These are phyloP conservation scores for Pygoscelis adeliae DNA, from an alignment of 2,113 vertebrate species.

Conservation along the genomic window DNA sequence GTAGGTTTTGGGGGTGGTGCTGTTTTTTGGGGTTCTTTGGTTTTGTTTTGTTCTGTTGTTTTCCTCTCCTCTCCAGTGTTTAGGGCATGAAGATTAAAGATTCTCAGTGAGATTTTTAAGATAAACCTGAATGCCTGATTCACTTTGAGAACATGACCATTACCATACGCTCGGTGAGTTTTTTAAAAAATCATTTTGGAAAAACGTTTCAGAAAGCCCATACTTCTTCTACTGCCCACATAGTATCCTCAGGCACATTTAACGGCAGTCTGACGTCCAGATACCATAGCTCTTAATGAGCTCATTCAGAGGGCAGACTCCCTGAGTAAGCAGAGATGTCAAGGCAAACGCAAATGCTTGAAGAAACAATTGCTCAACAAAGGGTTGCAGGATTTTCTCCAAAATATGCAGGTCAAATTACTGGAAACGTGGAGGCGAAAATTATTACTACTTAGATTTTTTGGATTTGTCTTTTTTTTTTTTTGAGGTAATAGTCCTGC, in stretches of 20 bases:
- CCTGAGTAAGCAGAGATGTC: background rate
- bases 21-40: background rate
- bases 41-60: background rate
- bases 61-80: background rate
- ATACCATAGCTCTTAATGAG: background rate
- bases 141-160: background rate
- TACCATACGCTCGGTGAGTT: background rate
- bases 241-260: background rate
- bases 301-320: background rate
- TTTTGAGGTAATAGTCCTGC: background rate
- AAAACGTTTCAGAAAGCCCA: background rate
- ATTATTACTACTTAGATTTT: background rate
- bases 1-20: background rate
- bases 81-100: background rate
- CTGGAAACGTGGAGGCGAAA: background rate
- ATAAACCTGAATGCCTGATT: background rate
- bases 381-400: background rate
- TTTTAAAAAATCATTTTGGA: background rate
- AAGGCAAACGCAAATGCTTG: background rate
- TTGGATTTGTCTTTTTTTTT: background rate
- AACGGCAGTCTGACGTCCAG: background rate
- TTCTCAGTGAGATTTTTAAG: background rate
- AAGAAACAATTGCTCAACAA: background rate
- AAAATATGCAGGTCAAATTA: background rate
- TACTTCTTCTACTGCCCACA: background rate